These are phyloP conservation scores for Apis cerana DNA, from an alignment of 1,140 invertebrate genomes.

Conservation along the genomic window DNA sequence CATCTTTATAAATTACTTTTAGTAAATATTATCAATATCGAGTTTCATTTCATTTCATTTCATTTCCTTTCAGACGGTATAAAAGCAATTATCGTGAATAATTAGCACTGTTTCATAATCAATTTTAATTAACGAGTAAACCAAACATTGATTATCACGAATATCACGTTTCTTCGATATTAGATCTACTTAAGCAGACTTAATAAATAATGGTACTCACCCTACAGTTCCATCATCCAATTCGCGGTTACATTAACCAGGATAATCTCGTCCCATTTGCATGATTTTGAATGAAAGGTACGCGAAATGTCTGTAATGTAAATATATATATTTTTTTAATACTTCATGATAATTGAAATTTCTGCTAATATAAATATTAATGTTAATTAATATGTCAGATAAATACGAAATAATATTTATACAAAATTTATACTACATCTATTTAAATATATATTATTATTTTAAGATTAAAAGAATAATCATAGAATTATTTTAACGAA, in stretches of 20 bases:
- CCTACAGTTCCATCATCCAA: too few species aligned
- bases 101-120: not conserved
- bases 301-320: not conserved
- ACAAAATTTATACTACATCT: too few species aligned
- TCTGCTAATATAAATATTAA: not conserved
- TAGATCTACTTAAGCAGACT: not conserved
- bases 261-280: not conserved
- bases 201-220: not conserved
- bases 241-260: not conserved
- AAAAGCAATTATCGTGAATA: not conserved
- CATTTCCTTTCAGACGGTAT: not conserved
- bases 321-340: not conserved
- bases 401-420: too few species aligned
- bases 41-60: not conserved
- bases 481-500: too few species aligned
- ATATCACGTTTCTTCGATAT: not conserved
- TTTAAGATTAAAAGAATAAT: too few species aligned
- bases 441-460: too few species aligned
- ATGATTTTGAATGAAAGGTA: not conserved
- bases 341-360: not conserved
- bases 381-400: not conserved
- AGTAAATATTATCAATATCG: too few species aligned
- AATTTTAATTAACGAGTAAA: not conserved
- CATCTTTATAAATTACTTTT: too few species aligned
- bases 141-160: not conserved